Base-by-base conservation (phyloP, 2,113 vertebrate genomes). In the Garra rufa region DNA sequence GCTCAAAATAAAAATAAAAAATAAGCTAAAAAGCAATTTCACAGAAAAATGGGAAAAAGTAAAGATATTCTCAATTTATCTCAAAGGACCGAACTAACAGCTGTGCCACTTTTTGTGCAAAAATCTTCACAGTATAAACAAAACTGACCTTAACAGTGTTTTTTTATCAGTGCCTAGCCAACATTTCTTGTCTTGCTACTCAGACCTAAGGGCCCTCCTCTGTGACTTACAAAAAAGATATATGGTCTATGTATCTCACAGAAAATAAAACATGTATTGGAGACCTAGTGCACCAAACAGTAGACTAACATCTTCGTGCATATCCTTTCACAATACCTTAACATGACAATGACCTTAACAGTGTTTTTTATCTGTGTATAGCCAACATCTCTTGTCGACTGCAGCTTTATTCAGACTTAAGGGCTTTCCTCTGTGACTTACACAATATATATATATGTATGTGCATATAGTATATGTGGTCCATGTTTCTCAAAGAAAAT, bases 51-150 rank as follows among this genome's bases (percentile, higher is more conserved):
- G 17, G 2, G 7, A 55, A 55, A 55, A 21, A 21, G 50, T 55
- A 21, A n/a, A 55, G 19, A 21, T 21, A 21, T 52, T 1, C 50
- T 19, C 1, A 6, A 19, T 50, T 50, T 50, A 17, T 15, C 1
- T 48, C 48, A 6, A 50, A 17, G 48, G 48, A 50, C 1, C 17
- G 48, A 59, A 59, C n/a, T 59, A 8, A 59, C 55, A 24, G 50
- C 3, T 52, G 50, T 52, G 50, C 17, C 17, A 52, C 50, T 52
- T 52, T n/a, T 52, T 21, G 17, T 52, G 50, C n/a, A n/a, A n/a
- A n/a, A n/a, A n/a, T n/a, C 73, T 75, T 50, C 26, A 30, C 73
- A 48, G 73, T 0, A 75, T 50, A 75, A 75, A 75, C 73, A 75
- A 75, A 38, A 69, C 15, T 69, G 65, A 69, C 65, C 65, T 69